phyloP scores from a whole-genome alignment of 2,797 vertebrate genomes.

The Odontamblyopus lacepedii region DNA sequence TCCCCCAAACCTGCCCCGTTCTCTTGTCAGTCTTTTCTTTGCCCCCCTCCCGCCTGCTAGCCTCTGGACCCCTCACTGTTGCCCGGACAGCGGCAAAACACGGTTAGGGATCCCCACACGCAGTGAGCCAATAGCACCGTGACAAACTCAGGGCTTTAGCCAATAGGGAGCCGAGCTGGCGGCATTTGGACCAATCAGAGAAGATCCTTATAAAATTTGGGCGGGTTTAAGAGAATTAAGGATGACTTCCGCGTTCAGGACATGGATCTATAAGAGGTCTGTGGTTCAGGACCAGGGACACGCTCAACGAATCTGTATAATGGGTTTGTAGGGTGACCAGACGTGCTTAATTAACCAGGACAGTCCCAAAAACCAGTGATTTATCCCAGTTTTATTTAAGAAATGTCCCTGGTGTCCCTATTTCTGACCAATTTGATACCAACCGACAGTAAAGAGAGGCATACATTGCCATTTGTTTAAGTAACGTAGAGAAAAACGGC shows the following conservation, averaged over 20 bases:
- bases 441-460: too few species aligned
- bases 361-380: too few species aligned
- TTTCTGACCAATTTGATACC: too few species aligned
- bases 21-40: slow-evolving; percentile 63
- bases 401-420: too few species aligned
- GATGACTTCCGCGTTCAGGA: slow-evolving; percentile 9
- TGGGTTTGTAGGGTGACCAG: too few species aligned
- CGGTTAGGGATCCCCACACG: slow-evolving; percentile 25
- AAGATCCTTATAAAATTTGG: slow-evolving; percentile 26
- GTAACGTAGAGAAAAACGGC: too few species aligned
- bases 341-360: too few species aligned
- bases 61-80: slow-evolving; percentile 61
- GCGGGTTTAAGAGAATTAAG: slow-evolving; percentile 60
- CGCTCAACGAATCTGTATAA: neutral
- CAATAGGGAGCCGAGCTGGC: slow-evolving; percentile 53
- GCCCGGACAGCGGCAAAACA: slow-evolving; percentile 62
- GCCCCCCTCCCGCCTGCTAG: slow-evolving; percentile 55
- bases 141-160: slow-evolving; percentile 32
- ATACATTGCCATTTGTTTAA: too few species aligned
- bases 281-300: neutral
- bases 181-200: slow-evolving; percentile 56
- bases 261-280: neutral
- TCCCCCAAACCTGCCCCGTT: slow-evolving; percentile 33
- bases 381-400: too few species aligned
- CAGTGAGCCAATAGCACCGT: slow-evolving; percentile 54